Base-by-base conservation (phyloP, 2,888 invertebrate species). In the Oxytorus armatus region DNA sequence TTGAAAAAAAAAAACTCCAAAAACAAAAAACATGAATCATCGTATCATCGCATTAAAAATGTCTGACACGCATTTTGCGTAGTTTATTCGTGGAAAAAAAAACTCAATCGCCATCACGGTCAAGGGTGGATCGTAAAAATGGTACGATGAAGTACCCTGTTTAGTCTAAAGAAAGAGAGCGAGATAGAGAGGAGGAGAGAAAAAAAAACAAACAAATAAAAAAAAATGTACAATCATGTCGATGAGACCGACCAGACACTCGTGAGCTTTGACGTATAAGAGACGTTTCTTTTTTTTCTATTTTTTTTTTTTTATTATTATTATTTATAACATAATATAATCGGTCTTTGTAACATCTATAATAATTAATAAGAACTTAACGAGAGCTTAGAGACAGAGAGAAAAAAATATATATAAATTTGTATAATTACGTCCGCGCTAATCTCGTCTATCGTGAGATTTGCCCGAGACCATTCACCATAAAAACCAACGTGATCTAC, bases 391-490 rank as follows among this genome's bases (percentile, higher is more conserved):
- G n/a, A n/a, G n/a, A 23, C 39, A 11, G 42, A 29, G 10, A 36
- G n/a, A 39, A 63, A 65, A 68, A 66, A 77, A 65, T 44, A 42
- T 55, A n/a, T 69, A 44, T 69, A 55, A 42, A 55, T 69, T 44
- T 69, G 44, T 69, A 44, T 68, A 55, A 75, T 69, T 63, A 82
- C 63, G 77, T 49, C 69, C 68, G 42, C 29, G 36, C 63, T 75
- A 69, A 61, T 78, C 66, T 81, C 63, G 55, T 77, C 47, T 47
- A 57, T 63, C 5, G 14, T 11, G 47, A 53, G 57, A 73, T 51
- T 33, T 39, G 57, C 57, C 63, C 72, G 75, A 84, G 81, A 86
- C 86, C 87, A 86, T 86, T 87, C 85, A 86, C 85, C 87, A 84
- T 84, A 84, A 84, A 85, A 86, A 84, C 73, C 75, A 81, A 82